A percentile compares a stretch with the other conserved stretches of the same genome.
phyloP scores from a whole-genome alignment of 2,888 invertebrate genomes.

The Anorthoa munda region DNA sequence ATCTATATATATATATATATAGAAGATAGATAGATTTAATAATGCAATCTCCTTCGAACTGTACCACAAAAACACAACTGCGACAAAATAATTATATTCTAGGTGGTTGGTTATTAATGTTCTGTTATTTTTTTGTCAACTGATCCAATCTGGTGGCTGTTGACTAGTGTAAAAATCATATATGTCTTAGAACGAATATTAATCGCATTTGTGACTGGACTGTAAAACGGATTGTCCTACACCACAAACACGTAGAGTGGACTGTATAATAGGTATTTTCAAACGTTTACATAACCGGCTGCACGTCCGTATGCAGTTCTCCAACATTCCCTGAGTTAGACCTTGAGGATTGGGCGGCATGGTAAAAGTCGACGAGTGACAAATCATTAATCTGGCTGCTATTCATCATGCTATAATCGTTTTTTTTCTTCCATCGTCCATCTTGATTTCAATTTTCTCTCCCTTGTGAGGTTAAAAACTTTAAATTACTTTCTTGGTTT shows the following conservation, averaged over 20 bases:
- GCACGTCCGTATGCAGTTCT: constrained; percentile 83
- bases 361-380: constrained; percentile 86
- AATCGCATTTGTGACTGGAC: background rate
- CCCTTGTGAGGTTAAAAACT: constrained; percentile 46
- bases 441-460: constrained; percentile 53
- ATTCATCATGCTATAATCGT: constrained; percentile 81
- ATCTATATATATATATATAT: too few relatives aligned
- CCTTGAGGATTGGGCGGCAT: constrained; percentile 83
- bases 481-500: constrained; percentile 81
- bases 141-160: too few relatives aligned
- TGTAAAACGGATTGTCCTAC: constrained; percentile 10
- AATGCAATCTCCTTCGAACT: constrained; percentile 94
- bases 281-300: constrained; percentile 71
- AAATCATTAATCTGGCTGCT: constrained; percentile 88
- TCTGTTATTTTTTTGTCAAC: too few relatives aligned
- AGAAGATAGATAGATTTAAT: too few relatives aligned
- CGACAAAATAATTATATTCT: too few relatives aligned
- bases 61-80: constrained; percentile 77
- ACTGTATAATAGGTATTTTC: too few relatives aligned
- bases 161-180: too few relatives aligned
- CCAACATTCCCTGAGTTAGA: constrained; percentile 81
- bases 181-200: background rate
- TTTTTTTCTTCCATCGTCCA: constrained; percentile 60
- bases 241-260: constrained; percentile 2
- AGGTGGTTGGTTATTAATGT: too few relatives aligned